These are phyloP conservation scores for Micrasema longulum DNA, from an alignment of 1,140 invertebrate genomes.

Conservation along the genomic window DNA sequence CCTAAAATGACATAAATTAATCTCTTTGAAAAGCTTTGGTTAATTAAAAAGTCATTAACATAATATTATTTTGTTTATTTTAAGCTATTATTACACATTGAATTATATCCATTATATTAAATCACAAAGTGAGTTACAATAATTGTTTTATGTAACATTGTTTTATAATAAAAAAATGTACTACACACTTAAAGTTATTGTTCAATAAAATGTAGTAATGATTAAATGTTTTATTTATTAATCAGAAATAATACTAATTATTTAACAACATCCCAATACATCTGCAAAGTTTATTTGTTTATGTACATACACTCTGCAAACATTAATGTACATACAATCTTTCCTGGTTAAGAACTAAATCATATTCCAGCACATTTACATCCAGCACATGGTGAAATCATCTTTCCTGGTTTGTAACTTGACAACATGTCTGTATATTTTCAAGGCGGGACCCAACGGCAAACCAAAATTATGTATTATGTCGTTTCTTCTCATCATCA, in stretches of 20 bases:
- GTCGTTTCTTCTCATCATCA: conserved; percentile 83
- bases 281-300: too few relatives aligned
- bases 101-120: conserved; percentile 4
- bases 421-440: conserved; percentile 84
- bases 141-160: conserved; percentile 21
- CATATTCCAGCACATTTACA: conserved; percentile 54
- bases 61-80: too few relatives aligned
- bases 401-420: conserved; percentile 77
- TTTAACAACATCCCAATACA: too few relatives aligned
- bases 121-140: conserved; percentile 16
- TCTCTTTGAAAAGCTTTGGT: conserved; percentile 1
- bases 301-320: too few relatives aligned
- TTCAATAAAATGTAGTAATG: conserved; percentile 41
- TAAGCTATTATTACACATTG: not conserved
- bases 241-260: too few relatives aligned
- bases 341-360: too few relatives aligned
- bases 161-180: not conserved
- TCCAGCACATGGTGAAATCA: conserved; percentile 77
- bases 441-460: conserved; percentile 86
- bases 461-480: conserved; percentile 82
- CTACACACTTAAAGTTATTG: not conserved
- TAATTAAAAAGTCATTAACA: too few relatives aligned
- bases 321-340: too few relatives aligned
- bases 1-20: not conserved
- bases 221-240: conserved; percentile 26